These are phyloP conservation scores for Cranoglanis bouderius DNA, from an alignment of 2,113 vertebrate genomes.

Conservation along the genomic window DNA sequence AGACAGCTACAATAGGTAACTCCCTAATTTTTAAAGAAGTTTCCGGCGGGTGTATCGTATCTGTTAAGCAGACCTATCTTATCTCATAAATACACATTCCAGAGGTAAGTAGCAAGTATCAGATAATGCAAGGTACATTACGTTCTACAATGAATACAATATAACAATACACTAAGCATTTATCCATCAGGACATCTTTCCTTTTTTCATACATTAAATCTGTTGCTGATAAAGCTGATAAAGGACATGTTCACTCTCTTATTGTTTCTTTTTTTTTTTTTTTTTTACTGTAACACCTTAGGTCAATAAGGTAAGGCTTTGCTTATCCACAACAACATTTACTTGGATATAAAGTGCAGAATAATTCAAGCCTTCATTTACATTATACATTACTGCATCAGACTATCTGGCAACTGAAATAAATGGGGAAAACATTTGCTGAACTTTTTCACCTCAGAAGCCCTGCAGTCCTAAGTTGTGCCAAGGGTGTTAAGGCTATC, in stretches of 20 bases:
- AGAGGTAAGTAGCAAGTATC: not conserved
- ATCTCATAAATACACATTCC: not conserved
- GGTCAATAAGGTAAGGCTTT: not conserved
- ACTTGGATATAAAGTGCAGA: not conserved
- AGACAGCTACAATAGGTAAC: not conserved
- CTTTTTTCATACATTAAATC: not conserved
- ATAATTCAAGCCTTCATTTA: not conserved
- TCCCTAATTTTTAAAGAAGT: not conserved
- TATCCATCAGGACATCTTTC: not conserved
- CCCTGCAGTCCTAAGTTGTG: not conserved
- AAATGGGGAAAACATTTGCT: not conserved
- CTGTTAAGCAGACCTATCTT: not conserved
- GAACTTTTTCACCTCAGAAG: not conserved
- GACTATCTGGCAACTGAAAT: not conserved
- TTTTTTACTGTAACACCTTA: not conserved
- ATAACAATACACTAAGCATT: not conserved
- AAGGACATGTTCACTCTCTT: not conserved
- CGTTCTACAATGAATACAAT: not conserved
- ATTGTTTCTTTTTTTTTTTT: not conserved
- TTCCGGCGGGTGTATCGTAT: not conserved
- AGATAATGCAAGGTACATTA: not conserved
- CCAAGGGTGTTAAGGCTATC: not conserved
- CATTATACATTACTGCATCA: not conserved
- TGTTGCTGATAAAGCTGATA: not conserved
- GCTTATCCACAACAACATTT: not conserved